Percentiles rank a stretch among this genome's conserved stretches.
Evolutionary conservation across 2,888 invertebrate genomes (phyloP).

Genomic region (Eilema griseolum): DNA sequence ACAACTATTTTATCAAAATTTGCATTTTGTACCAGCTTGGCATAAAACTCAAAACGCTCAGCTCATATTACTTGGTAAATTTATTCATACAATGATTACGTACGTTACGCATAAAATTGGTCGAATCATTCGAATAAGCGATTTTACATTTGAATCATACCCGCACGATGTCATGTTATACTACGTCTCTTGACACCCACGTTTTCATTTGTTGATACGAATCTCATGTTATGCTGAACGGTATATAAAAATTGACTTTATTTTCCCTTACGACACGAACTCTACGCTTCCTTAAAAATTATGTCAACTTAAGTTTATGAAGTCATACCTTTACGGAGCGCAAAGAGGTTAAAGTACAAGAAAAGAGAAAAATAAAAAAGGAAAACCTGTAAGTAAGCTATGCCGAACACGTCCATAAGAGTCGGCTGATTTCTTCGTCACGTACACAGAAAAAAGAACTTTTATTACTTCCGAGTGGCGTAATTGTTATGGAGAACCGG

Average conservation of each 20-base stretch:
- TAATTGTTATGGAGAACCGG: conserved; percentile 82
- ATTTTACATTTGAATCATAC: background rate
- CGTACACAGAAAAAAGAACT: conserved; percentile 80
- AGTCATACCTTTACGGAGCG: conserved; percentile 49
- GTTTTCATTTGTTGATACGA: background rate
- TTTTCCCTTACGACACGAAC: background rate
- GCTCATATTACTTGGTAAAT: too few relatives aligned
- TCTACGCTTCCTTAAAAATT: conserved; percentile 12
- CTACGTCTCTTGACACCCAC: background rate
- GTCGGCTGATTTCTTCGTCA: conserved; percentile 78
- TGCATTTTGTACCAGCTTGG: background rate
- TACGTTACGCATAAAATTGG: background rate
- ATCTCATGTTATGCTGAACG: background rate
- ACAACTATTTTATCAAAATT: conserved; percentile 3
- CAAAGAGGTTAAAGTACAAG: conserved; percentile 50
- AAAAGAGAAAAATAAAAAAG: conserved; percentile 60
- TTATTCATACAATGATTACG: too few relatives aligned
- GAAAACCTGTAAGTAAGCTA: conserved; percentile 64
- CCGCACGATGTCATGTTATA: background rate
- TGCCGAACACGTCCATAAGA: conserved; percentile 77
- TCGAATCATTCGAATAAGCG: background rate
- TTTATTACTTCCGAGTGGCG: conserved; percentile 80
- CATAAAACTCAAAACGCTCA: too few relatives aligned
- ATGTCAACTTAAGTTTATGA: conserved; percentile 41
- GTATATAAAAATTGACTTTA: conserved; percentile 1